phyloP scores from a whole-genome alignment of 2,113 vertebrate species.

The Dolichallabes microphthalmus region DNA sequence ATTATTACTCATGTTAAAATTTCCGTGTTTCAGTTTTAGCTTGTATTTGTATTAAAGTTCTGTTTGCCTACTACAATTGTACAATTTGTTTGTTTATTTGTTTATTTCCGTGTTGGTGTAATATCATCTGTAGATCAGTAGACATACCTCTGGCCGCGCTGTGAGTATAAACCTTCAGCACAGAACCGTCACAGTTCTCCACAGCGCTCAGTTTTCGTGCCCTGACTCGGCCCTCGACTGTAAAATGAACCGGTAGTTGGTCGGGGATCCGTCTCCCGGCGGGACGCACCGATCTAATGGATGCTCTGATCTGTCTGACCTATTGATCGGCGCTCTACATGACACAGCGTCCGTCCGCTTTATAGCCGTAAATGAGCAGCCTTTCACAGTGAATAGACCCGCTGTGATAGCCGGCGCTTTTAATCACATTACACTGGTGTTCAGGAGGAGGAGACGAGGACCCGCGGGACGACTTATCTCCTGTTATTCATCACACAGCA shows the following conservation, averaged over 20 bases:
- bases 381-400: constrained; percentile 5
- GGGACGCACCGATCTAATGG: neutral
- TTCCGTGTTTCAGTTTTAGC: neutral
- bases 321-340: neutral
- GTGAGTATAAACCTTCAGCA: neutral
- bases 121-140: neutral
- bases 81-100: no score
- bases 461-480: neutral
- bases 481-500: neutral
- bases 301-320: neutral
- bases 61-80: no score
- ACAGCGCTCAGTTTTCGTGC: neutral
- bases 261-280: neutral
- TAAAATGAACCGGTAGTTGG: neutral
- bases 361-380: neutral
- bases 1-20: neutral
- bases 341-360: neutral
- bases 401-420: neutral
- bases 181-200: neutral
- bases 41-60: neutral
- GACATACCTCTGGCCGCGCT: neutral
- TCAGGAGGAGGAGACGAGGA: neutral
- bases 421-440: neutral
- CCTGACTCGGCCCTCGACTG: neutral
- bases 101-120: no score